Evolutionary conservation across 2,888 invertebrate genomes (phyloP), one percentile per base, ranked within the genome.

Genomic region (Thecocarcelia acutangulata): DNA sequence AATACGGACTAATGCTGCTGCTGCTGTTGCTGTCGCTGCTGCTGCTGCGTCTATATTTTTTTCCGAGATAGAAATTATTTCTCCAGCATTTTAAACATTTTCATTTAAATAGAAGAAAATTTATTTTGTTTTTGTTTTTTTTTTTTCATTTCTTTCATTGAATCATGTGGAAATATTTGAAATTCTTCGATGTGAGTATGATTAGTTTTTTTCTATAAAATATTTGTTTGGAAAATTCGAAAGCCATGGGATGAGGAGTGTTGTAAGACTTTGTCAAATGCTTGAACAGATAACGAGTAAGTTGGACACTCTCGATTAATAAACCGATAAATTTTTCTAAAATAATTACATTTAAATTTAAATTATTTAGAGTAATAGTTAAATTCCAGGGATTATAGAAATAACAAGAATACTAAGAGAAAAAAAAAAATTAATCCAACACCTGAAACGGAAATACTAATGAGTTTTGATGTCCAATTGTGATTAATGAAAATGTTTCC

Each of bases 21-120:
- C 28, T 5, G 19, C n/a, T 61, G 28, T 48, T 42, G 21, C 15
- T 13, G 12, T 13, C 15, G n/a, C 19, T 50, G 24, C 17, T 24
- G 56, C 48, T 42, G n/a, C 44, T 61, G 21, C 15, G 24, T 66
- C 13, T 37, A n/a, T 54, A 42, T 15, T 24, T 66, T 13, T 40
- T 56, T 44, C 33, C 11, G 68, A 56, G 56, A 61, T 68, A 54
- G 52, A 70, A 61, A 72, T 56, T 48, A 64, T 70, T 82, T 78
- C 50, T 78, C 74, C 73, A 77, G 68, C 56, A 77, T 78, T 74
- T 66, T 64, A 58, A 70, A 77, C 68, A 48, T 66, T 80, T 78
- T 59, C 42, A 52, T 61, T 72, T 70, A 76, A 76, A 76, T 80
- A 61, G 52, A 59, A 11, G 54, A 73, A 52, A 63, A 77, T 77